Base-by-base conservation (phyloP, 2,888 invertebrate species). In the Zele albiditarsus region DNA sequence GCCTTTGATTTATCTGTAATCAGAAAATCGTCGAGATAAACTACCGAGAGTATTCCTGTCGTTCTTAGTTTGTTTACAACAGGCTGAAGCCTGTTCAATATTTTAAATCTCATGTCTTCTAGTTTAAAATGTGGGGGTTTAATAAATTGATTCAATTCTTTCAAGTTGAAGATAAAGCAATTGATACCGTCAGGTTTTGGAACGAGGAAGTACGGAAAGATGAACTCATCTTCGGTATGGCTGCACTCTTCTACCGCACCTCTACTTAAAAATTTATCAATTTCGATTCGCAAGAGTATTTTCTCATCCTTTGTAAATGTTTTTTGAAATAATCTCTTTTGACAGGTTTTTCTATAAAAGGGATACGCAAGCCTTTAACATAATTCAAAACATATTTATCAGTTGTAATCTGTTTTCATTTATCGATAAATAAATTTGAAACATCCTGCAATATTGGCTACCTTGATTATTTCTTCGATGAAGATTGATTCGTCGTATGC, bases 121-220 rank as follows among this genome's bases (percentile, higher is more conserved):
- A 82, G 77, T 74, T 83, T 81, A 65, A 83, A 83, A 74, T 82
- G 84, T n/a, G 76, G 27, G 4, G 79, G 53, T n/a, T 33, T 10
- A 12, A 82, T 73, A 63, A 75, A 82, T 57, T 77, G 67, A 57
- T 82, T 82, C 4, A 83, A 66, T 12, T 57, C 42, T 78, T 83
- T 83, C 46, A 82, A 63, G 53, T 82, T 81, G 16, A 81, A 67
- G 60, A 81, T 82, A 27, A 83, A 78, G 38, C 81, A 74, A n/a
- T 38, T 70, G 42, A 31, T 49, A 10, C 58, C 23, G 42, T 83
- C 79, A n/a, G 79, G 73, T 76, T 81, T 80, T n/a, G 77, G 76
- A 10, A 76, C 67, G 62, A 80, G 53, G 57, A 80, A 80, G 16
- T 76, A 76, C 10, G 65, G 62, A 23, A 81, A 80, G 3, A 80